phyloP scores from a whole-genome alignment of 2,113 vertebrate species.

The Erythrocercus mccallii region DNA sequence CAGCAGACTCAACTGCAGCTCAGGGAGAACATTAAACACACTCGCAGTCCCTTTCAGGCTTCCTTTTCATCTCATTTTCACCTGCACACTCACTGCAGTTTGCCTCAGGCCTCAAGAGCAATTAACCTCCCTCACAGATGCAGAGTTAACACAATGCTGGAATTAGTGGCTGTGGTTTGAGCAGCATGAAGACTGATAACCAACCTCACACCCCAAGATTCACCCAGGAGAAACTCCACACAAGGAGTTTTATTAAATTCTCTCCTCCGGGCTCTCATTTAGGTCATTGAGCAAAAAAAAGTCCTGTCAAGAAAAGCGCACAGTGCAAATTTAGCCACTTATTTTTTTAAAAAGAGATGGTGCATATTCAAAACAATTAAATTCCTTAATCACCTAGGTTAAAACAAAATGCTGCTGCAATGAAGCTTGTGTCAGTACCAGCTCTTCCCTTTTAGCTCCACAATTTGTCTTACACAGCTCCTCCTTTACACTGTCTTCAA shows the following conservation, averaged over 20 bases:
- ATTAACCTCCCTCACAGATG: neutral
- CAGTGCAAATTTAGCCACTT: neutral
- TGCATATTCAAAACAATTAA: neutral
- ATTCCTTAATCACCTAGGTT: neutral
- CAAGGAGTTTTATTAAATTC: neutral
- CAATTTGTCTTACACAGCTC: neutral
- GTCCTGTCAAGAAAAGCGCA: neutral
- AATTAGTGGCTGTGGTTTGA: neutral
- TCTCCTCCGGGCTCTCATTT: rapidly evolving
- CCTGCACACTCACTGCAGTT: neutral
- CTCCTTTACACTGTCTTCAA: neutral
- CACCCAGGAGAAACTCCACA: neutral
- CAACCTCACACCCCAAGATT: neutral
- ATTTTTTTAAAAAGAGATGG: neutral
- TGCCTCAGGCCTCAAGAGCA: neutral
- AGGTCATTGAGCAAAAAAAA: neutral
- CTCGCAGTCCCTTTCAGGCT: neutral
- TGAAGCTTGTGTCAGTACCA: neutral
- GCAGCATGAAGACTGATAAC: neutral
- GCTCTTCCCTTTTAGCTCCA: neutral
- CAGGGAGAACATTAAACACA: neutral
- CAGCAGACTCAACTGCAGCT: neutral
- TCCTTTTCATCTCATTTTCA: neutral
- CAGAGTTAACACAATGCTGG: neutral
- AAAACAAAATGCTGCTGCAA: neutral